Percentiles rank a stretch among this genome's conserved stretches.
These are phyloP conservation scores for Myiothlypis chrysogaster DNA, from an alignment of 2,797 vertebrate species.

Conservation along the genomic window DNA sequence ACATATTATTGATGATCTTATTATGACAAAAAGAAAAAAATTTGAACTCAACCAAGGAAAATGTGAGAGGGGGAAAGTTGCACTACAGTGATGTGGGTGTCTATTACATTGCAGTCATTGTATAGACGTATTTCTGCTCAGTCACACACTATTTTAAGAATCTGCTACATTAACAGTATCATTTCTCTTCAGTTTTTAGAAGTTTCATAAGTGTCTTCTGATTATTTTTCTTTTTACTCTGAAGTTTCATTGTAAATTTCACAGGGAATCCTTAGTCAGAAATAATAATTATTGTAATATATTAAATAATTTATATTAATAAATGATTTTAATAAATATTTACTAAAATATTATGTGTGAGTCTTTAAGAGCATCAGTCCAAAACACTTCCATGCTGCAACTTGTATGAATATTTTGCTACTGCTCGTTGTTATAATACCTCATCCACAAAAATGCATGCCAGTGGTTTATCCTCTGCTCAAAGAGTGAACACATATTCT, in stretches of 20 bases:
- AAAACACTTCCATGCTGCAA: neutral
- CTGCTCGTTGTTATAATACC: neutral
- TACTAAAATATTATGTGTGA: neutral
- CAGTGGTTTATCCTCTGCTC: neutral
- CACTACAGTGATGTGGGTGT: neutral
- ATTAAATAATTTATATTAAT: no score
- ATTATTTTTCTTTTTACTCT: neutral
- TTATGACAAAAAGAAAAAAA: neutral
- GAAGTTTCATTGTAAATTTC: neutral
- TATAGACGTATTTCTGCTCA: neutral
- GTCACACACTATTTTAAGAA: neutral
- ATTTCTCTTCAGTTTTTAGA: neutral
- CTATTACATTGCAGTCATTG: neutral
- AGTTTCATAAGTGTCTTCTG: neutral
- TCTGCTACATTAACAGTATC: rapidly evolving
- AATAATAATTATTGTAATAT: neutral
- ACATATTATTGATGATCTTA: neutral
- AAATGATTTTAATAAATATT: neutral
- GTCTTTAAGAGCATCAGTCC: neutral
- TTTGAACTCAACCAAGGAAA: neutral
- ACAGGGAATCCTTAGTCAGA: neutral
- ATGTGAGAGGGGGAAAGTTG: neutral
- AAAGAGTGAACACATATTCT: neutral
- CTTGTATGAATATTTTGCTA: neutral
- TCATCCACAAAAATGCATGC: neutral